Conservation (phyloP, 2,797 vertebrate species). For the Chaetophractus vellerosus region DNA sequence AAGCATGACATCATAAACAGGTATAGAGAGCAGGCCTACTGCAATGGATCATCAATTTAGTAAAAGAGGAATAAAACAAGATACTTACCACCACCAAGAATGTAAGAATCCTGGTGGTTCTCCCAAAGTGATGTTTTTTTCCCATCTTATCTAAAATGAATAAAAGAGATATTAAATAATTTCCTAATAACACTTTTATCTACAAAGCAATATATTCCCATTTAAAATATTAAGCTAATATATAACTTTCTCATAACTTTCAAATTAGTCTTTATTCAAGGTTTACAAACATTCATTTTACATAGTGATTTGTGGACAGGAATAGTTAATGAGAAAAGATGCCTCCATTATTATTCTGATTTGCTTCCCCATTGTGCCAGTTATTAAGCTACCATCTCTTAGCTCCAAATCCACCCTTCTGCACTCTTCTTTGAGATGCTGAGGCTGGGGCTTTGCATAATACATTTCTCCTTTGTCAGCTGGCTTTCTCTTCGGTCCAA, state of each 20-base stretch:
- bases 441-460: background rate
- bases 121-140: conserved; percentile 99
- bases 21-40: background rate
- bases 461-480: background rate
- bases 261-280: conserved; percentile 11
- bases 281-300: conserved; percentile 55
- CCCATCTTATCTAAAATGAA: conserved; percentile 98
- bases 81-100: conserved; percentile 99
- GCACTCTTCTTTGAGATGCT: background rate
- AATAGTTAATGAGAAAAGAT: conserved; percentile 17
- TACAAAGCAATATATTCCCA: conserved; percentile 49
- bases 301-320: background rate
- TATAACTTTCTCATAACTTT: conserved; percentile 60
- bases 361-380: conserved; percentile 1
- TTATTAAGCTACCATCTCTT: background rate
- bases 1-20: conserved; percentile 21
- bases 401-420: background rate
- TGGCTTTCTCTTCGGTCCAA: background rate
- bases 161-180: conserved; percentile 80
- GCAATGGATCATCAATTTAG: conserved; percentile 41
- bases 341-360: background rate
- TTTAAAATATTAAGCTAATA: conserved; percentile 51
- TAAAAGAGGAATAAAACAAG: conserved; percentile 71
- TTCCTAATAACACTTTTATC: conserved; percentile 23
- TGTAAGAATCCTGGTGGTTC: conserved; percentile 99